A percentile compares a stretch with the other conserved stretches of the same genome.
These are phyloP conservation scores for Galerucella pusilla DNA, from an alignment of 2,888 invertebrate species.

Conservation along the genomic window DNA sequence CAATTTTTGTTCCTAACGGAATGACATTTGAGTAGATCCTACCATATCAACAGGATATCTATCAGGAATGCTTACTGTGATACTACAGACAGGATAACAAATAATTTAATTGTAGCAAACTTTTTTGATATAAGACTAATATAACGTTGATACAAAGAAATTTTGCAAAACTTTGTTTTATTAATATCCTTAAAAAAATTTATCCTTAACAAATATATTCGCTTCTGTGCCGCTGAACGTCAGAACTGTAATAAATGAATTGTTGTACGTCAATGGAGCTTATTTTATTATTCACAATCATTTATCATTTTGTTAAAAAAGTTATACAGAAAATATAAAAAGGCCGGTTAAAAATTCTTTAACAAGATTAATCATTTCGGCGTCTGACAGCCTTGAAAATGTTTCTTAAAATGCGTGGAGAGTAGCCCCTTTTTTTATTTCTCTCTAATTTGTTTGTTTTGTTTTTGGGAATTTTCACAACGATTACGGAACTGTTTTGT, in stretches of 20 bases:
- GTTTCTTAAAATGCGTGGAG: conserved; percentile 48
- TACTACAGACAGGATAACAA: too few species aligned
- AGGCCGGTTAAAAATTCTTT: conserved; percentile 58
- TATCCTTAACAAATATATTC: not conserved
- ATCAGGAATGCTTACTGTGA: too few species aligned
- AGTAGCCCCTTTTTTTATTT: conserved; percentile 40
- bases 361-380: conserved; percentile 56
- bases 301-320: conserved; percentile 51
- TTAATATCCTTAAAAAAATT: not conserved
- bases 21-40: too few species aligned
- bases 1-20: too few species aligned
- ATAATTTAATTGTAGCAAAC: too few species aligned
- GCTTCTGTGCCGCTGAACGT: not conserved
- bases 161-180: not conserved
- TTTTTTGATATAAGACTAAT: too few species aligned
- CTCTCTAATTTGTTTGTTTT: conserved; percentile 40
- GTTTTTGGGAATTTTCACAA: conserved; percentile 27
- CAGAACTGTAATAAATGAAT: conserved; percentile 46
- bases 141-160: too few species aligned
- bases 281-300: conserved; percentile 48
- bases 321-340: conserved; percentile 57
- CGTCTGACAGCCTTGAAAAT: conserved; percentile 55
- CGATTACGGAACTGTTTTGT: conserved; percentile 15
- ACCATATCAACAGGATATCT: too few species aligned
- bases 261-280: conserved; percentile 47